Evolutionary conservation across 2,797 vertebrate genomes (phyloP), one percentile per base, ranked within the genome.

Genomic region (Periophthalmus magnuspinnatus): DNA sequence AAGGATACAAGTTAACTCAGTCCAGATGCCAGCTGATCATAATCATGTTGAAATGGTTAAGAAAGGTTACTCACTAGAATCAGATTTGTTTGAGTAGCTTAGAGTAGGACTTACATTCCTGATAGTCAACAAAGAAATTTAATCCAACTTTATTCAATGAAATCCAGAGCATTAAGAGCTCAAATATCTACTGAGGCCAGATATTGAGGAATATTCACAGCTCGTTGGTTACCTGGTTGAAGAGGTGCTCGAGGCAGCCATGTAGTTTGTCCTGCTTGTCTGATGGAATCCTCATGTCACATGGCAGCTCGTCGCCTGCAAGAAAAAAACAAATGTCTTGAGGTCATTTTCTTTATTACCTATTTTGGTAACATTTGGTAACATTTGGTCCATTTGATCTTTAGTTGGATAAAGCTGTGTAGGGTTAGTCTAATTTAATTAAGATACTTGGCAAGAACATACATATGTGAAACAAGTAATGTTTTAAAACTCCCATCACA

Each of bases 211-310:
- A 22, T 48, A 47, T 17, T 13, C 22, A 14, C 5, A 34, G 48
- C 63, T 64, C 63, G 36, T 14, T 52, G 45, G 21, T 61, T 36
- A 98, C 97, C 95, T 99, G 98, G 89, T 99, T 99, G 84, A 99
- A 99, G 70, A 99, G 97, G 76, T 99, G 97, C 77, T 99, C 98
- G 19, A 99, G 94, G 82, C 97, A 99, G 77, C 97, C 97, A 0
- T 99, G 98, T 16, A 99, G 93, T 82, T 99, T 99, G 91, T 99
- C 98, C 90, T 99, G 98, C 74, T 99, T 99, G 90, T 99, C 97
- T 1, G 93, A 95, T 5, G 97, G 91, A 83, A 99, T 98, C 81
- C 97, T 95, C 96, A 99, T 99, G 84, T 99, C 97, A 85, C 90
- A 99, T 0, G 98, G 97, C 83, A 99, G 90, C 86, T 99, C 97